Evolutionary conservation across 2,113 vertebrate species (phyloP), one percentile per base, ranked within the genome.

Genomic region (Plotosus lineatus): DNA sequence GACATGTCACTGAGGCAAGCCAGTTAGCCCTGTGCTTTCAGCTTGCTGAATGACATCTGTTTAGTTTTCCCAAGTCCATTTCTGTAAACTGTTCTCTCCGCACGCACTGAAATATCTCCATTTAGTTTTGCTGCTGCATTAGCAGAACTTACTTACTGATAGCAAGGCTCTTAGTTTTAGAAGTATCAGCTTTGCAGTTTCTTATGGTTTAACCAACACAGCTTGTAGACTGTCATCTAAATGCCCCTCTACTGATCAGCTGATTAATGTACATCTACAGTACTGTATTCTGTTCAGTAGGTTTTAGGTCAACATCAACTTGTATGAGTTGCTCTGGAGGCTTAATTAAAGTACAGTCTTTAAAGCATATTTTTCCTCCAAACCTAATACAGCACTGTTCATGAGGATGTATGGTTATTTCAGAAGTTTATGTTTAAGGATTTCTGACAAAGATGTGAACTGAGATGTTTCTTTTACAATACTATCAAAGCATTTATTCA

Each of bases 121-220:
- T 72, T 58, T 56, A 61, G 40, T 40, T 46, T 80, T n/a, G 40
- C 1, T 66, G 79, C 79, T 75, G 72, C 50, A 53, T 53, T 28
- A 48, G 78, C 58, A 74, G 71, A 74, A 65, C 26, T 36, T 75
- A 42, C 55, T 65, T 65, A 58, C 71, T 81, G 71, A 75, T 80
- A 74, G 31, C 69, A 75, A 58, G 28, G 23, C 26, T 69, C 77
- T 79, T 79, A 56, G 50, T 19, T 15, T 48, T 65, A 23, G 33
- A 72, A 72, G 23, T 23, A 50, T 63, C 56, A 81, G 79, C 79
- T 53, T 48, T 81, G 69, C 79, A 80, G 77, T 79, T 79, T 79
- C 38, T 48, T 12, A 48, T 44, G 33, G 53, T 56, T 73, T 80
- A 74, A 56, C 69, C 44, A 63, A 53, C 44, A 48, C 79, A 81